These are phyloP conservation scores for Luperina nickerlii DNA, from an alignment of 2,888 invertebrate genomes.

Conservation along the genomic window DNA sequence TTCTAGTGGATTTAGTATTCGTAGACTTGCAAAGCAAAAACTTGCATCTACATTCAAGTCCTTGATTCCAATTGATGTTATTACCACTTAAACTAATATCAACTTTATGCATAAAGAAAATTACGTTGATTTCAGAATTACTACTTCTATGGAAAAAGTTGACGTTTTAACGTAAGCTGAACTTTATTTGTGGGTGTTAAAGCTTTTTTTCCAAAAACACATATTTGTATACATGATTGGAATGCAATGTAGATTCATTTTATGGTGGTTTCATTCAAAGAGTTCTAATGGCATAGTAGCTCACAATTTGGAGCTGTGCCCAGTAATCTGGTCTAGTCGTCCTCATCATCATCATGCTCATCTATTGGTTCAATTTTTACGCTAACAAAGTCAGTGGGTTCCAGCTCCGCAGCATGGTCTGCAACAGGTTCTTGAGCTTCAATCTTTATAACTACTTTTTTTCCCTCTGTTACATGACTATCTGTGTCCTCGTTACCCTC, in stretches of 20 bases:
- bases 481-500: conserved; percentile 47
- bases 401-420: conserved; percentile 69
- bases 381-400: conserved; percentile 86
- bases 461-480: conserved; percentile 45
- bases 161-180: not conserved
- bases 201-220: not conserved
- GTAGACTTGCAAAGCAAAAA: not conserved
- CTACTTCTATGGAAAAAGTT: not conserved
- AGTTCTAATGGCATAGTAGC: not conserved
- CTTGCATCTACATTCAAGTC: not conserved
- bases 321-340: not conserved
- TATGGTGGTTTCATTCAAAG: not conserved
- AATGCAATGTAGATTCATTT: not conserved
- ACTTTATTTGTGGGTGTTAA: not conserved
- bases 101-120: not conserved
- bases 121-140: not conserved
- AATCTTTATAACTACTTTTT: conserved; percentile 51
- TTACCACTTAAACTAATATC: not conserved
- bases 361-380: conserved; percentile 86
- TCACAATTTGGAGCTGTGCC: not conserved
- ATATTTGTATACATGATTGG: not conserved
- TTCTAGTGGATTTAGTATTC: not conserved
- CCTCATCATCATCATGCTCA: conserved; percentile 22
- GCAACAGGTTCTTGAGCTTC: conserved; percentile 63
- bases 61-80: not conserved